Conservation (phyloP, 2,113 vertebrate genomes). For the Neodontobutis hainanensis region DNA sequence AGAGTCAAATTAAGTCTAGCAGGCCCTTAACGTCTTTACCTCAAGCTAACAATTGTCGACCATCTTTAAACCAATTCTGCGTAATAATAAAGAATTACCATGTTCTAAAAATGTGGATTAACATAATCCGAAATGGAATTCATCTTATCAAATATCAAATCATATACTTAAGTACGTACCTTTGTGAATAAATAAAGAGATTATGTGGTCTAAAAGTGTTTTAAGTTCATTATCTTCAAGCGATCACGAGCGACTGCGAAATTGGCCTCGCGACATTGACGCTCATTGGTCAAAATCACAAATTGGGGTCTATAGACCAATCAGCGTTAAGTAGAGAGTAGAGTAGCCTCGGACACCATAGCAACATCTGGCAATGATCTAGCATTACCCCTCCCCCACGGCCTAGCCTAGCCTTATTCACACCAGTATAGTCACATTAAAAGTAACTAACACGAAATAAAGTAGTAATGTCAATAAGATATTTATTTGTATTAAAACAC, state of each 20-base stretch:
- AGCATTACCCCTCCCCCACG: not conserved
- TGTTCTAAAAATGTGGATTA: not conserved
- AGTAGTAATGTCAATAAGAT: too few species aligned
- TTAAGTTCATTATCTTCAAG: not conserved
- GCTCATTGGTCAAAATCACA: constrained; percentile 45
- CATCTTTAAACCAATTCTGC: not conserved
- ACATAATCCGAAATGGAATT: not conserved
- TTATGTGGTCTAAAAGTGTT: not conserved
- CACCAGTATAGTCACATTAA: too few species aligned
- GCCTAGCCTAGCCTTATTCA: not conserved
- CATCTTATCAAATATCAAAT: fast-evolving
- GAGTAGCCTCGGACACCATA: not conserved
- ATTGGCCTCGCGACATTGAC: constrained; percentile 14
- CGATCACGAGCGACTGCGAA: constrained; percentile 21
- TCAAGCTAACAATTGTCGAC: constrained; percentile 21
- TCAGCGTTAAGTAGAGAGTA: constrained; percentile 33
- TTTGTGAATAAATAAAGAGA: not conserved
- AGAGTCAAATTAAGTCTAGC: not conserved
- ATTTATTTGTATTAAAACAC: too few species aligned
- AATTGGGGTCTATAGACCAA: constrained; percentile 39
- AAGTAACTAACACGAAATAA: too few species aligned
- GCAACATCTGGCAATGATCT: constrained; percentile 36
- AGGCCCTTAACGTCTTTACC: constrained; percentile 12
- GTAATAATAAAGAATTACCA: not conserved
- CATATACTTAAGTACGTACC: constrained; percentile 16